Evolutionary conservation across 2,797 vertebrate genomes (phyloP).

Genomic region (Tangara arthus): DNA sequence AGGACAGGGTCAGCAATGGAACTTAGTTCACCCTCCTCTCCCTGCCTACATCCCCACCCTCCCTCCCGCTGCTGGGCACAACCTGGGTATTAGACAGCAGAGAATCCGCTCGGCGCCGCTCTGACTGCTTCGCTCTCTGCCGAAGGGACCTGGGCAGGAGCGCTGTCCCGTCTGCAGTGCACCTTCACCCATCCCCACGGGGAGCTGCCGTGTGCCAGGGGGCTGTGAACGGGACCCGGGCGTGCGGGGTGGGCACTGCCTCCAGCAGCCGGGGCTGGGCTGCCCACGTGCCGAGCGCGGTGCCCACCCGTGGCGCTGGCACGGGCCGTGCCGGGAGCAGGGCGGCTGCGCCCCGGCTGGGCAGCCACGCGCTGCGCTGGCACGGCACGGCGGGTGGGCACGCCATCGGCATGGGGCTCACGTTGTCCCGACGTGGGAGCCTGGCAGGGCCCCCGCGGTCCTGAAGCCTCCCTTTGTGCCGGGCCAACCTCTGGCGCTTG

Average conservation of each 20-base stretch:
- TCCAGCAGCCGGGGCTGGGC: not conserved
- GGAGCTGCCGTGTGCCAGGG: not conserved
- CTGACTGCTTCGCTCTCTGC: conserved; percentile 3
- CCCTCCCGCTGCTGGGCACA: not conserved
- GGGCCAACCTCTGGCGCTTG: conserved; percentile 38
- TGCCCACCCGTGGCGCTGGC: not conserved
- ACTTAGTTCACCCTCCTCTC: not conserved
- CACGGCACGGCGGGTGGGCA: not conserved
- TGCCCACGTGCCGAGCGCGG: not conserved
- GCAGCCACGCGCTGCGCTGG: not conserved
- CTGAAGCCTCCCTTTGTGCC: conserved; percentile 52
- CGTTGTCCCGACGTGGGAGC: conserved; percentile 37
- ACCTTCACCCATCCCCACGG: not conserved
- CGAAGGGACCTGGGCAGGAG: not conserved
- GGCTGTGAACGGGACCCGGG: rapidly evolving
- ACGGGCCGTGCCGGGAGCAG: not conserved
- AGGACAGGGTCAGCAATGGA: not conserved
- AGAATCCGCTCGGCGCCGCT: not conserved
- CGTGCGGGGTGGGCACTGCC: rapidly evolving
- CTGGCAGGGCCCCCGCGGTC: conserved; percentile 3
- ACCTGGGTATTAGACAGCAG: not conserved
- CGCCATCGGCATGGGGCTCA: conserved; percentile 39
- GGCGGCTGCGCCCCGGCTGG: not conserved
- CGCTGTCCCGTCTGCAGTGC: rapidly evolving
- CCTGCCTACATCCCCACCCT: not conserved